Conservation (phyloP, 2,113 vertebrate species). For the Epinephelus lanceolatus region DNA sequence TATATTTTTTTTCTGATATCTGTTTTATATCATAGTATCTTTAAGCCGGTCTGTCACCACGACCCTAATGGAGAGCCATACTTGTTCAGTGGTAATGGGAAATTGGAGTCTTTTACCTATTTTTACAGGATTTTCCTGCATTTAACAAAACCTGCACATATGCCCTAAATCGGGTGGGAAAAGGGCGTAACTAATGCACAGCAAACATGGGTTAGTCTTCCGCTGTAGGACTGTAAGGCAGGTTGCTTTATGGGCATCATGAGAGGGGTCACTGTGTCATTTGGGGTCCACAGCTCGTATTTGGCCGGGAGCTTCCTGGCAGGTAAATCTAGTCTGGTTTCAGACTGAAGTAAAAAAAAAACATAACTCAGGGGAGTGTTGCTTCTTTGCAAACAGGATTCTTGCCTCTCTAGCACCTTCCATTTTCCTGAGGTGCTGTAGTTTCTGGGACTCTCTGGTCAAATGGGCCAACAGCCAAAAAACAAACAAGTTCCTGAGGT, state of each 20-base stretch:
- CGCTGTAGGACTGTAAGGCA: neutral
- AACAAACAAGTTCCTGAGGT: neutral
- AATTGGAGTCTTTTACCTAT: too few relatives aligned
- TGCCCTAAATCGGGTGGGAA: too few relatives aligned
- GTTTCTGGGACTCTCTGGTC: neutral
- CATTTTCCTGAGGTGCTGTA: neutral
- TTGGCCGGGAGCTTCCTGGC: neutral
- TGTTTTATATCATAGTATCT: too few relatives aligned
- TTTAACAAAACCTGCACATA: too few relatives aligned
- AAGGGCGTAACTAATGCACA: too few relatives aligned
- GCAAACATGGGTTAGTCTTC: neutral
- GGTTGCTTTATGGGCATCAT: neutral
- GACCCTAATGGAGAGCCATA: too few relatives aligned
- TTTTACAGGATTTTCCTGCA: too few relatives aligned
- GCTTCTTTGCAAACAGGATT: neutral
- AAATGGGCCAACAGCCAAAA: neutral
- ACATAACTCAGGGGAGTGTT: neutral
- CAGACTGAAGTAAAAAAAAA: neutral
- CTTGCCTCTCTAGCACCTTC: neutral
- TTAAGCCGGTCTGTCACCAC: too few relatives aligned
- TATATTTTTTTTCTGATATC: too few relatives aligned
- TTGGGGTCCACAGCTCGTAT: neutral
- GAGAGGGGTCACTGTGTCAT: neutral
- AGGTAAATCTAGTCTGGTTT: neutral
- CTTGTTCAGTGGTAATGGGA: too few relatives aligned